phyloP scores from a whole-genome alignment of 2,797 vertebrate species.

The Gymnocypris eckloni region DNA sequence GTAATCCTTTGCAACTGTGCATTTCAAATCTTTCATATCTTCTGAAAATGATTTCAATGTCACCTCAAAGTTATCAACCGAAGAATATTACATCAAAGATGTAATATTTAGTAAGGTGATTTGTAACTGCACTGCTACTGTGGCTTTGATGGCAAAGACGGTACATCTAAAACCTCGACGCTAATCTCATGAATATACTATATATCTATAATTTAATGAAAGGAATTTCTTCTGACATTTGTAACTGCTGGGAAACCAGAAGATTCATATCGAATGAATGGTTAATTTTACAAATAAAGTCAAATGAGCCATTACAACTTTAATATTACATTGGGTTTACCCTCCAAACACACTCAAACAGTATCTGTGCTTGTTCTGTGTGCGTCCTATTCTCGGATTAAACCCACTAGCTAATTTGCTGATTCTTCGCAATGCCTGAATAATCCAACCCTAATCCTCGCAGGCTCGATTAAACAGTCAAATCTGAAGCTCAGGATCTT shows the following conservation, averaged over 20 bases:
- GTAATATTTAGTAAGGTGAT: slow-evolving; percentile 29
- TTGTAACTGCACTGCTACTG: not conserved
- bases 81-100: slow-evolving; percentile 3
- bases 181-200: not conserved
- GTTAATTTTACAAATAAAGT: not conserved
- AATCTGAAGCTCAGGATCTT: slow-evolving; percentile 76
- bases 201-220: not conserved
- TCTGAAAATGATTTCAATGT: slow-evolving; percentile 34
- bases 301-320: no score
- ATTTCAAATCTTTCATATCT: slow-evolving; percentile 37
- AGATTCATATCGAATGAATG: not conserved
- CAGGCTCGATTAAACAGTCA: slow-evolving; percentile 78
- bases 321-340: not conserved
- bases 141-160: slow-evolving; percentile 12
- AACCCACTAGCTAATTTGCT: slow-evolving; percentile 81
- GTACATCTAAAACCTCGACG: not conserved
- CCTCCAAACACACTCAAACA: slow-evolving; percentile 40
- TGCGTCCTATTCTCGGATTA: slow-evolving; percentile 76
- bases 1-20: slow-evolving; percentile 39
- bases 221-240: not conserved
- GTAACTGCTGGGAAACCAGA: not conserved
- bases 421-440: slow-evolving; percentile 74
- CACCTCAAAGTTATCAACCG: slow-evolving; percentile 8
- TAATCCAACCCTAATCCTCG: slow-evolving; percentile 81
- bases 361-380: slow-evolving; percentile 61